Evolutionary conservation across 1,140 invertebrate species (phyloP), one percentile per base, ranked within the genome.

Genomic region (Choristoneura fumiferana): DNA sequence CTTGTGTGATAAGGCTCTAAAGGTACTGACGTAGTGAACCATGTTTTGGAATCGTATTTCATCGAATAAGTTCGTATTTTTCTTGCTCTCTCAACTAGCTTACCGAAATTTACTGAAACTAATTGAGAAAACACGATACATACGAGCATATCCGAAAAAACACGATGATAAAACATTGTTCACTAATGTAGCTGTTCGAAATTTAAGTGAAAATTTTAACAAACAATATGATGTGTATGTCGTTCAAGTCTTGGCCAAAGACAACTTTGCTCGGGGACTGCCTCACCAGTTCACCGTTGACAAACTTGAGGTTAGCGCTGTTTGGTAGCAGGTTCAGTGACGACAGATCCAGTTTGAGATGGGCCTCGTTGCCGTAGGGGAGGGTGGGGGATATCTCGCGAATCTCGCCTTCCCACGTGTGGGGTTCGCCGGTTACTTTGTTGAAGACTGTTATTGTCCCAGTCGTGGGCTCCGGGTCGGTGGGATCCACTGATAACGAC

Each of bases 391-490:
- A 57, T 4, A 79, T 10, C 0, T 68, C 52, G 8, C 67, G 60
- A 18, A 87, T 73, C n/a, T 63, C 54, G 1, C 84, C 84, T 0
- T 63, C 37, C 81, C 81, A 87, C 0, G 63, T 59, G 40, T 67
- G 73, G 0, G 84, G 84, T 57, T 85, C 78, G 0, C 81, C 79
- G 0, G 82, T 73, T 0, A 78, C 49, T 45, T 70, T 81, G 66
- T 87, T 87, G 61, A 75, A 85, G 1, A 77, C 57, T 1, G 81
- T 87, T 33, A 87, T 73, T 3, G 63, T 63, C 13, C 70, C 81
- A 0, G 53, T 49, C 56, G 64, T 76, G 1, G 18, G 35, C 10
- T 56, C 29, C 1, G 57, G 56, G 5, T 53, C 38, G 18, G 36
- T 43, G 0, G 52, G 17, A 10, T 78, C 71, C 9, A 65, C 33